Conservation (phyloP, 2,888 invertebrate species). For the Tetragnatha montana region DNA sequence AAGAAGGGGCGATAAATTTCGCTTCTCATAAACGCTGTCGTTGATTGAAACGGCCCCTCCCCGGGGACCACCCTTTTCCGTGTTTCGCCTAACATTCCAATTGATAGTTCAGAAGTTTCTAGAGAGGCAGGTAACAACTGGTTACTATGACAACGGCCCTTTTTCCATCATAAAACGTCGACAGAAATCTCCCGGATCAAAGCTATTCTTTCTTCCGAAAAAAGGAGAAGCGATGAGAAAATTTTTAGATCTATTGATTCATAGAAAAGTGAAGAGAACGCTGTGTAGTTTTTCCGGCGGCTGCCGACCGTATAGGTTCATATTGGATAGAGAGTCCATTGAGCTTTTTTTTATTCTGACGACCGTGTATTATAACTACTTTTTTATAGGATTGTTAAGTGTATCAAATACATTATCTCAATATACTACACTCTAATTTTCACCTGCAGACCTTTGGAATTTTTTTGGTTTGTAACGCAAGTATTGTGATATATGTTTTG, state of each 20-base stretch:
- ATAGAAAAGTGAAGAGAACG: background rate
- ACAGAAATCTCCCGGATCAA: slow-evolving; percentile 22
- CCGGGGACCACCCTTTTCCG: background rate
- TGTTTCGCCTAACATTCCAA: slow-evolving; percentile 16
- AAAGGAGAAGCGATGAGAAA: background rate
- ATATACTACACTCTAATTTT: no score
- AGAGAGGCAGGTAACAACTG: slow-evolving; percentile 24
- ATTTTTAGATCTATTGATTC: slow-evolving; percentile 31
- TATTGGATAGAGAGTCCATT: no score
- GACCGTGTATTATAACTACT: no score
- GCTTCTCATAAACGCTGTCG: background rate
- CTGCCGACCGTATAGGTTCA: no score
- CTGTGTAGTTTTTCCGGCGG: no score
- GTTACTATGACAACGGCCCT: slow-evolving; percentile 24
- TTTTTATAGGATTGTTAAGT: no score
- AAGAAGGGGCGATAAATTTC: background rate
- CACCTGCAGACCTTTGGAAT: no score
- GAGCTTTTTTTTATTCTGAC: no score
- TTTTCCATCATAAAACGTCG: slow-evolving; percentile 29
- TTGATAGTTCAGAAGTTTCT: slow-evolving; percentile 12
- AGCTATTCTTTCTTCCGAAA: slow-evolving; percentile 21
- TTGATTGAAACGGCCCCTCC: slow-evolving; percentile 11
- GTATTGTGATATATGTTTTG: no score
- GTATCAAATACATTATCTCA: no score
- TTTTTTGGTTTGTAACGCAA: no score